Percentiles rank a stretch among this genome's conserved stretches.
phyloP scores from a whole-genome alignment of 2,888 invertebrate genomes.

The Asteroscopus sphinx region DNA sequence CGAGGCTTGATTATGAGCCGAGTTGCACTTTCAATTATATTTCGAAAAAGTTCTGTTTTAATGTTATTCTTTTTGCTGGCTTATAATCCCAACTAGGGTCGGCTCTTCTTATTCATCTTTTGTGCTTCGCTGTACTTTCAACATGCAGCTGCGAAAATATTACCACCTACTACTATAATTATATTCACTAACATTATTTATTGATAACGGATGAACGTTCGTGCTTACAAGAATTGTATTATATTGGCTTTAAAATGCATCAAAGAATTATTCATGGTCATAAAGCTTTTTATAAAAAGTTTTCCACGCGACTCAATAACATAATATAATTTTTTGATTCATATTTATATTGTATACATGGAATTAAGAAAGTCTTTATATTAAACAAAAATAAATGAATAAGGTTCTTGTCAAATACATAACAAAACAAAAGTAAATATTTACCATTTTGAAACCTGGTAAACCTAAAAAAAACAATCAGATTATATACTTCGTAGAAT shows the following conservation, averaged over 20 bases:
- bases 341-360: too few species aligned
- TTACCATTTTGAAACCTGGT: too few species aligned
- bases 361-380: too few species aligned
- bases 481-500: too few species aligned
- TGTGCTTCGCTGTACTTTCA: slow-evolving; percentile 24
- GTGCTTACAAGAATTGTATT: too few species aligned
- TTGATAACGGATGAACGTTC: not conserved
- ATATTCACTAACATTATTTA: not conserved
- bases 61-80: slow-evolving; percentile 28
- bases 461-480: too few species aligned
- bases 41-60: slow-evolving; percentile 35
- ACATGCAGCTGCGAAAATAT: slow-evolving; percentile 10
- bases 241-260: not conserved
- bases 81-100: slow-evolving; percentile 24
- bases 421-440: too few species aligned
- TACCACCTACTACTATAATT: not conserved
- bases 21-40: slow-evolving; percentile 45
- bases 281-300: too few species aligned
- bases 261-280: not conserved
- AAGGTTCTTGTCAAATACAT: too few species aligned
- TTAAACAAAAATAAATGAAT: too few species aligned
- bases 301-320: too few species aligned
- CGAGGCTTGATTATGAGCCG: slow-evolving; percentile 59
- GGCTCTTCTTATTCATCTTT: slow-evolving; percentile 19
- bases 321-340: too few species aligned